Base-by-base conservation (phyloP, 2,797 vertebrate genomes). In the Eidolon dupreanum region DNA sequence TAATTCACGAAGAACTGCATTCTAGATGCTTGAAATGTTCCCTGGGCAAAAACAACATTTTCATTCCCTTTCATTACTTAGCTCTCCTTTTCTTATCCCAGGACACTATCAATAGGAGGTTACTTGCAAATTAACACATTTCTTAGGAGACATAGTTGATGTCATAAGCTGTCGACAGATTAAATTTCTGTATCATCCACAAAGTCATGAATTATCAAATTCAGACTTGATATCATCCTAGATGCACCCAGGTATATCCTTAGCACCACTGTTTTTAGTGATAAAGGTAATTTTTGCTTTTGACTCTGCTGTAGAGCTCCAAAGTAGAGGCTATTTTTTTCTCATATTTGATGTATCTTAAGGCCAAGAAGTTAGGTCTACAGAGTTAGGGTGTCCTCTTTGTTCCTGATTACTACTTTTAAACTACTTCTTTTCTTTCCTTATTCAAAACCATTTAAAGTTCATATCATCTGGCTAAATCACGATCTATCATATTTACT, bases 41-140 rank as follows among this genome's bases (percentile, higher is more conserved):
- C 49, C 36, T 73, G 38, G 92, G 81, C 26, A 79, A 87, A 96
- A 92, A 63, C 13, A 59, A 75, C 41, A 74, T 66, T 96, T 88
- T 71, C 36, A 92, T 36, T 46, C 38, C 26, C 28, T 89, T 87
- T 79, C 46, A 19, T 88, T 57, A 28, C 38, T 73, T 74, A 1
- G 28, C 31, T 96, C 43, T 83, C n/a, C 46, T 75, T 85, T 71
- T 73, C 70, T 63, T 66, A 61, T 85, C 22, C 5, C 11, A 88
- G n/a, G 88, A 71, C 15, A 41, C 22, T 68, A 59, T 66, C 49
- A 90, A 89, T 12, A 36, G 61, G 53, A 65, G 28, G 13, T 68
- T 63, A 43, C 33, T 33, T 79, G 46, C 13, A 89, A 63, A 75
- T 41, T 41, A 74, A n/a, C 71, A 8, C 33, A 57, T 86, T 95